Base-by-base conservation (phyloP, 2,888 invertebrate genomes). In the Eurois occulta region DNA sequence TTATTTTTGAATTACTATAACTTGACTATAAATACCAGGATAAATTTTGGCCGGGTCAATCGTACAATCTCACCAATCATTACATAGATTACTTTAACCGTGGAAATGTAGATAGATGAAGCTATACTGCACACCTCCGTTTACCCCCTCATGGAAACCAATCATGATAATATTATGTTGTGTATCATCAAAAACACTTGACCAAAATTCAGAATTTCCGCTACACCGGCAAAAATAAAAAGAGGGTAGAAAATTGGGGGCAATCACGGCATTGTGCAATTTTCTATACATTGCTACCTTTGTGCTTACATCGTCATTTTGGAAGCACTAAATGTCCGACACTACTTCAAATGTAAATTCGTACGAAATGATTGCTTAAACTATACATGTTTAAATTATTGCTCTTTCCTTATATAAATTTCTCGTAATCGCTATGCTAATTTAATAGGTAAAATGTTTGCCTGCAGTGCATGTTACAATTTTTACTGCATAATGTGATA, bases 231-330 rank as follows among this genome's bases (percentile, higher is more conserved):
- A 21, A 74, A 80, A 76, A 58, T 72, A 66, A 81, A 65, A 83
- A 76, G 67, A 72, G 72, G 46, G 28, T 21, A 48, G 10, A 2
- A 78, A 79, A 86, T 81, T 79, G 80, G 24, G 77, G 66, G 21
- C 76, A 82, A 75, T n/a, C 86, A 87, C 84, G 78, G 55, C 38
- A 84, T 86, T 79, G 77, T 75, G 80, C 70, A 80, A 86, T 87
- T 84, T 84, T 75, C 78, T 67, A 79, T 75, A 80, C 85, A 78
- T 65, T 68, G 76, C 77, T 75, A 52, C 41, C 35, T 62, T 69
- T 55, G n/a, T 84, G 81, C 66, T 80, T 64, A 77, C 48, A 72
- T 73, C 71, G 80, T 76, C 68, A 72, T 81, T 83, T 83, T 16
- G 32, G 80, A 69, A 8, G 66, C 38, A 24, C 69, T n/a, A 67